Base-by-base conservation (phyloP, 1,140 invertebrate species). In the Lepidurus couesii region DNA sequence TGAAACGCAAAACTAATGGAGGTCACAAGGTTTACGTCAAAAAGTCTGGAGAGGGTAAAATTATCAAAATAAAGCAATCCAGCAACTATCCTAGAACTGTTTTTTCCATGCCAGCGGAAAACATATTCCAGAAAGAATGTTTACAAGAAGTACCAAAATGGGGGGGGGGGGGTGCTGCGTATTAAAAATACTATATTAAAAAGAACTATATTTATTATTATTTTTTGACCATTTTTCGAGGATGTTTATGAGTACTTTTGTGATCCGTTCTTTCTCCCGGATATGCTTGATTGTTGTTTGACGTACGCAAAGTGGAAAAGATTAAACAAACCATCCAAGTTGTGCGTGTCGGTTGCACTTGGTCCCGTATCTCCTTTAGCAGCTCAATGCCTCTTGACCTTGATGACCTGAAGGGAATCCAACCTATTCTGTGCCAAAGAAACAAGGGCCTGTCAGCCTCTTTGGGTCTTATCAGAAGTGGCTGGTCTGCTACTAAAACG, bases 321-420 rank as follows among this genome's bases (percentile, higher is more conserved):
- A 65, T 65, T 65, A 65, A 65, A 65, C 53, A 21, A 65, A 65
- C 13, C 13, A 7, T 65, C 53, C 53, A 65, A 65, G 53, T 65
- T 65, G 16, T 65, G 53, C 47, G 10, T 16, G 47, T 65, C 53
- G 53, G 13, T 65, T 65, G 53, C 53, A 65, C 53, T 21, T 65
- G 16, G 53, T 5, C 53, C 21, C 53, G 53, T 9, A 65, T 65
- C 16, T 65, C 34, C 34, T 34, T 34, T 34, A 34, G 34, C 34
- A 34, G 34, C 53, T 65, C 53, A 65, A 65, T 65, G 53, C 53
- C 53, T 65, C 53, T 65, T 65, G 21, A 65, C 53, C 53, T 65
- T 65, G 53, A 65, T 65, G 53, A 65, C 53, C 53, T 65, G 53
- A 65, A 21, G 53, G 53, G 13, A 65, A 65, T n/a, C 21, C 53